These are phyloP conservation scores for Dinomys branickii DNA, from an alignment of 2,113 vertebrate genomes.

Conservation along the genomic window DNA sequence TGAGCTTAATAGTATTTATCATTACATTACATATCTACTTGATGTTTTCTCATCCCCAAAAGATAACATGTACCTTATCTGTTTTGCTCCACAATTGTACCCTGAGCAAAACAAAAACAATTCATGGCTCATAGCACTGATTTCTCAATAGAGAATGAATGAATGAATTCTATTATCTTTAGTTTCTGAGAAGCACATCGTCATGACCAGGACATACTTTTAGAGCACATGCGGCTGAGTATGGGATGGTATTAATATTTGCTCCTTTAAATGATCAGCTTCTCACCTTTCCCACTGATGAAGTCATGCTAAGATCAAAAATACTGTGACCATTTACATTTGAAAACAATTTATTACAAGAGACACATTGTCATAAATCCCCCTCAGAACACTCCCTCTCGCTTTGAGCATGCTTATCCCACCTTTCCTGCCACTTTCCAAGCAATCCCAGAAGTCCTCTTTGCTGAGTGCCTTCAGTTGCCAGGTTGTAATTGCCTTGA, in stretches of 20 bases:
- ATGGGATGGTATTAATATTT: neutral
- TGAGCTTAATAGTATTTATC: neutral
- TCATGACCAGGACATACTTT: neutral
- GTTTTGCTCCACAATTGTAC: neutral
- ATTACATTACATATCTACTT: neutral
- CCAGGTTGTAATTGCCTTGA: neutral
- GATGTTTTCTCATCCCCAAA: neutral
- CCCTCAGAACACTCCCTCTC: neutral
- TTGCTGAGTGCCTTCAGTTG: neutral
- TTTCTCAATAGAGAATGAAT: neutral
- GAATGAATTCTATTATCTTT: neutral
- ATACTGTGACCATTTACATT: neutral
- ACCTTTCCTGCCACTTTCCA: neutral
- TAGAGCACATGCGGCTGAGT: neutral
- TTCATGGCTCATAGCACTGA: neutral
- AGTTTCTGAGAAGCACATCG: neutral
- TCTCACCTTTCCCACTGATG: neutral
- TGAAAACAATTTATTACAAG: neutral
- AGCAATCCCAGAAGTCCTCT: neutral
- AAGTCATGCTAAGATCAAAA: neutral
- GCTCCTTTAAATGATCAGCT: neutral
- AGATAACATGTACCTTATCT: neutral
- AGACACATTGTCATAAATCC: neutral
- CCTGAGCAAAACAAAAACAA: neutral
- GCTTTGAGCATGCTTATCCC: neutral